Evolutionary conservation across 2,888 invertebrate genomes (phyloP), one percentile per base, ranked within the genome.

Genomic region (Hirtodrosophila trivittata): DNA sequence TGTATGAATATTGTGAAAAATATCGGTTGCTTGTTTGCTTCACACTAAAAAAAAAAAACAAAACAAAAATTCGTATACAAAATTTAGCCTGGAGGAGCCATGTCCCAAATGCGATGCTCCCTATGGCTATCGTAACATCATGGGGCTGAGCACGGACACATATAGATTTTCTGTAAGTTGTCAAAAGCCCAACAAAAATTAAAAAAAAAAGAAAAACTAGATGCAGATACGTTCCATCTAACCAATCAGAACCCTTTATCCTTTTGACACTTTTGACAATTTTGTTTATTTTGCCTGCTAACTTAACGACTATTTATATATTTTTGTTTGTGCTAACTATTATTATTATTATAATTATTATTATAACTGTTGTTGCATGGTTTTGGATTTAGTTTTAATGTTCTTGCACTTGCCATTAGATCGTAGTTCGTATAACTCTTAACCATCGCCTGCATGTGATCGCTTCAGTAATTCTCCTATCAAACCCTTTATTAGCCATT

Each of bases 91-190:
- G 90, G 89, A 91, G 82, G 93, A 93, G 89, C 95, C 96, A 68
- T 95, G 95, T 86, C 88, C 91, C 46, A 94, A 93, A 66, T 99
- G 99, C 92, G 97, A 96, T 68, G 95, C 97, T 74, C 98, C 99
- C 16, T 99, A 99, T 91, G 98, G 98, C 86, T 99, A 95, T 92
- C 95, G 94, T 90, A 97, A 99, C 92, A 96, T 97, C 90, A 97
- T 99, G 96, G 93, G 93, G 82, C 93, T 99, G 75, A 97, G 96
- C 89, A 94, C 93, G 85, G 94, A 98, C 90, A 96, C 97, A 9
- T 90, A 92, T 88, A 92, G 92, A 89, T 99, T 99, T 92, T 95
- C 96, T 90, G 97, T 97, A 93, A 94, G 96, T 95, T 90, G 76
- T 84, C 68, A 77, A 16, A 14, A 14, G 45, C 50, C 38, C 50